Conservation (phyloP, 2,888 invertebrate genomes). For the Petrophora chlorosata region DNA sequence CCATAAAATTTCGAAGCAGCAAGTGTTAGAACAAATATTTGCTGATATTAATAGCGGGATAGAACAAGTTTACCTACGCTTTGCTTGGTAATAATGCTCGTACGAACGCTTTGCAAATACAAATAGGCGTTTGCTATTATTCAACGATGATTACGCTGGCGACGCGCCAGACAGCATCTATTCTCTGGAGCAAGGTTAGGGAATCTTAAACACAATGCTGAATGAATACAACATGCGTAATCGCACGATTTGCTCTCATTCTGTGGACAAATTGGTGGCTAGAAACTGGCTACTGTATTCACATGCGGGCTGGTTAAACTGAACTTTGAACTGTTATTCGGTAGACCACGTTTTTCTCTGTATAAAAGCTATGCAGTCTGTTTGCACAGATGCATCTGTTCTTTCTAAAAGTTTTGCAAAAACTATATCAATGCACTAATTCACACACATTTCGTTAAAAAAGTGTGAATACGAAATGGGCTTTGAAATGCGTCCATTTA, state of each 20-base stretch:
- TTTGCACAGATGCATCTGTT: no score
- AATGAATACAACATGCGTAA: conserved; percentile 10
- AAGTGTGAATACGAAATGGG: no score
- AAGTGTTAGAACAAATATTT: conserved; percentile 18
- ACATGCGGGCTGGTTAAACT: conserved; percentile 14
- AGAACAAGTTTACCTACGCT: conserved; percentile 46
- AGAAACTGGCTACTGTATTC: background rate
- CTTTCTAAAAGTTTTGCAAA: no score
- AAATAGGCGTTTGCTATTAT: conserved; percentile 55
- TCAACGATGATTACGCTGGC: conserved; percentile 63
- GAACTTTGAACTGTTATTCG: background rate
- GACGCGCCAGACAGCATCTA: conserved; percentile 49
- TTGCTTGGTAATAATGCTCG: conserved; percentile 50
- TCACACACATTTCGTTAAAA: no score
- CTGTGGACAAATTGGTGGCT: conserved; percentile 13
- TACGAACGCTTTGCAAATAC: conserved; percentile 56
- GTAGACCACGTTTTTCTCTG: background rate
- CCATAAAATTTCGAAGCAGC: background rate
- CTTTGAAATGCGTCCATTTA: no score
- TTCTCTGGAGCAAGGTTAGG: conserved; percentile 23
- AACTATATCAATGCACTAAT: no score
- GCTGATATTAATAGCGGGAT: conserved; percentile 39
- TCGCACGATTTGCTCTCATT: conserved; percentile 10
- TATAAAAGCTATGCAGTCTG: no score
- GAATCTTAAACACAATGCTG: conserved; percentile 14